Conservation (phyloP, 2,113 vertebrate genomes). For the Rostratula benghalensis region DNA sequence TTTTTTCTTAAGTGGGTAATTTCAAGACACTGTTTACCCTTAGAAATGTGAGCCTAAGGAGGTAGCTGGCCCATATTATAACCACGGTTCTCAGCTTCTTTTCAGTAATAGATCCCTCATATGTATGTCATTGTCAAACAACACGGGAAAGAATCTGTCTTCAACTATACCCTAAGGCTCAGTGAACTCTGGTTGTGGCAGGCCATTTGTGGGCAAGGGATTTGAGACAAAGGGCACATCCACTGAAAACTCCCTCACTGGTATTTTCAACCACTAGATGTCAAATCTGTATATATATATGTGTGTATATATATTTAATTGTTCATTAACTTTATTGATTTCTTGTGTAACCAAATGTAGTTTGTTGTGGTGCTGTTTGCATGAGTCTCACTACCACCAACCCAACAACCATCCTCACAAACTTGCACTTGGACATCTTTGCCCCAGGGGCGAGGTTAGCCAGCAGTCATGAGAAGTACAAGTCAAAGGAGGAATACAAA, state of each 20-base stretch:
- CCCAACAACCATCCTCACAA: neutral
- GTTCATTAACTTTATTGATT: neutral
- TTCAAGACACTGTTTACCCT: neutral
- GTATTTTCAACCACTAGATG: neutral
- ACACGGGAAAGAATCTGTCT: neutral
- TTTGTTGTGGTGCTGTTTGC: neutral
- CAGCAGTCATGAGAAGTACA: neutral
- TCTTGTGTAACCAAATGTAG: neutral
- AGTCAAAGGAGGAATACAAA: neutral
- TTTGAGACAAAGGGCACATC: neutral
- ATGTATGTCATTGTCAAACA: neutral
- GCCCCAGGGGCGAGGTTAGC: neutral
- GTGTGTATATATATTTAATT: neutral
- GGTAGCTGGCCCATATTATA: neutral
- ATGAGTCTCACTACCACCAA: neutral
- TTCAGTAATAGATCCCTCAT: neutral
- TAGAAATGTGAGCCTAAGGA: neutral
- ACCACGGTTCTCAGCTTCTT: neutral
- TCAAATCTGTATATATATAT: neutral
- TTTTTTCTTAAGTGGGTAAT: neutral
- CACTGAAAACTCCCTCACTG: neutral
- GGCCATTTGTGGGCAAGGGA: neutral
- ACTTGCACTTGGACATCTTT: neutral
- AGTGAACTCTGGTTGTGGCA: neutral
- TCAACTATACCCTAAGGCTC: neutral